Evolutionary conservation across 1,140 invertebrate species (phyloP), one percentile per base, ranked within the genome.

Genomic region (Tyrophagus putrescentiae): DNA sequence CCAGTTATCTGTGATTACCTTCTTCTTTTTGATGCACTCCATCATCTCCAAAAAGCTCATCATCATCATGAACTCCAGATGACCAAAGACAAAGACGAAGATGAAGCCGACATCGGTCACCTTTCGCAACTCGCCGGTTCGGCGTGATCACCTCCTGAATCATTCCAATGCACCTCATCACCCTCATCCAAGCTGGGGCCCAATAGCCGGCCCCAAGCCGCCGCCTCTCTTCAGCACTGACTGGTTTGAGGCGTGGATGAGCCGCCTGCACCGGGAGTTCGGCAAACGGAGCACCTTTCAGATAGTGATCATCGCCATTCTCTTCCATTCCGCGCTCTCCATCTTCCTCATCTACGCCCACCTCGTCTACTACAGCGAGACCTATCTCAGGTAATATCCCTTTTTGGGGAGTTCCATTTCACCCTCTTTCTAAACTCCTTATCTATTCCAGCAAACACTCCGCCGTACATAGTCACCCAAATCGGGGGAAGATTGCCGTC

Each of bases 321-420:
- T 62, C n/a, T 58, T 65, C 28, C 64, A 66, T 62, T 66, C 60
- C n/a, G 42, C 62, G 5, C 33, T 60, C 7, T 66, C 65, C 1
- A 65, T 66, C 23, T 31, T 64, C 13, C 61, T 66, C 25, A 64
- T 66, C 27, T 64, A 66, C 41, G 33, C 63, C 36, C 61, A 64
- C 60, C 42, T 66, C 16, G 21, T 36, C 3, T 65, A 57, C 39
- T 66, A 62, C 33, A 63, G 64, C 31, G 63, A 66, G 23, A 63
- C 62, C 25, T 28, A 58, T 28, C 54, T 48, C 50, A 60, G 57
- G 41, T 62, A 28, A 23, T 56, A 42, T 56, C 16, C 13, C 32
- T 13, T 42, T 13, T 31, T 42, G 42, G 16, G 42, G 13, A 16
- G 53, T 21, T 56, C n/a, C 7, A 29, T 18, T 6, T 42, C 18